These are phyloP conservation scores for Pogonocherus hispidulus DNA, from an alignment of 2,888 invertebrate species.

Conservation along the genomic window DNA sequence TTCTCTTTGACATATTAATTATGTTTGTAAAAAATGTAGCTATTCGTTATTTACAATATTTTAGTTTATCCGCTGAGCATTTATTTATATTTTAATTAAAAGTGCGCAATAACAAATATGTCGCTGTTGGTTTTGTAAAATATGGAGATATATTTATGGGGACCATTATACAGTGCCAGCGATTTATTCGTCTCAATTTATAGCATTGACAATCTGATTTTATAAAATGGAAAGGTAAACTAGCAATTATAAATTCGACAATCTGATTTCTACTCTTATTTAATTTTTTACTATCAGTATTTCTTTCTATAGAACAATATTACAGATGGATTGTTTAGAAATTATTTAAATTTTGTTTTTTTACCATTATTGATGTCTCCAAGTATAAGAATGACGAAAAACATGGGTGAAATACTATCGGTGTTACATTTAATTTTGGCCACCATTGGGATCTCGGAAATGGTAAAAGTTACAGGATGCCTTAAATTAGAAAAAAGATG, in stretches of 20 bases:
- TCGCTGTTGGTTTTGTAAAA: slow-evolving; percentile 1
- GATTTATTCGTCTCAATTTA: not conserved
- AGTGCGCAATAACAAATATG: slow-evolving; percentile 6
- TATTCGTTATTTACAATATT: slow-evolving; percentile 8
- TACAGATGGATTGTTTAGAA: no score
- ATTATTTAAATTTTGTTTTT: no score
- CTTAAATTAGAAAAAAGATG: no score
- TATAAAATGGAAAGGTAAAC: not conserved
- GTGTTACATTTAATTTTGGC: no score
- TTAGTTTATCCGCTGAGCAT: not conserved
- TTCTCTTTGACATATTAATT: slow-evolving; percentile 19
- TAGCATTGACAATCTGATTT: not conserved
- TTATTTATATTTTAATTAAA: slow-evolving; percentile 24
- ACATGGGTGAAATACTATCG: no score
- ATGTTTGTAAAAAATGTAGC: slow-evolving; percentile 3
- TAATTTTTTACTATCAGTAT: no score
- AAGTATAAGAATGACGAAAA: no score
- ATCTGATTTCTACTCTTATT: not conserved
- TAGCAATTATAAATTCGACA: not conserved
- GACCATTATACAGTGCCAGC: not conserved
- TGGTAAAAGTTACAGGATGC: no score
- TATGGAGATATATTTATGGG: not conserved
- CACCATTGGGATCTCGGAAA: no score
- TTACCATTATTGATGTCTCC: no score
- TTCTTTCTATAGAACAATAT: no score